These are phyloP conservation scores for Nemotelus nigrinus DNA, from an alignment of 2,888 invertebrate genomes.

Conservation along the genomic window DNA sequence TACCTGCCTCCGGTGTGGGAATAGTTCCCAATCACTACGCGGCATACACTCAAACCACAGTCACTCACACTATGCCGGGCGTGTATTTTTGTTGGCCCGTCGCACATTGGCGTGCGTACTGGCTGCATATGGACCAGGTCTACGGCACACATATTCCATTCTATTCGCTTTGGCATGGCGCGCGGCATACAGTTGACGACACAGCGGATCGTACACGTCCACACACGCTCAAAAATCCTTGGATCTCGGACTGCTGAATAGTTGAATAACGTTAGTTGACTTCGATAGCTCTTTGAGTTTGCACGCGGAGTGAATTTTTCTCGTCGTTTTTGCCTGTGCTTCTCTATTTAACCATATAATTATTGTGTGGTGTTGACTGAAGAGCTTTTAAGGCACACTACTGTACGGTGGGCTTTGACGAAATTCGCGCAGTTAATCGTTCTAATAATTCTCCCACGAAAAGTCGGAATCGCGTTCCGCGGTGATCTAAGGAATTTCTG, in stretches of 20 bases:
- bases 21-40: slow-evolving; percentile 44
- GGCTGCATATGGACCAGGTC: not conserved
- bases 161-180: slow-evolving; percentile 8
- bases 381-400: slow-evolving; percentile 14
- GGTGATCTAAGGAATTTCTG: slow-evolving; percentile 7
- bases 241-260: slow-evolving; percentile 50
- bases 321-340: slow-evolving; percentile 52
- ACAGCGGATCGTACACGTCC: slow-evolving; percentile 35
- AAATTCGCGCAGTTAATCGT: too few relatives aligned
- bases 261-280: slow-evolving; percentile 66
- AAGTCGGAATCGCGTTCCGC: slow-evolving; percentile 29
- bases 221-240: slow-evolving; percentile 51
- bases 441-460: not conserved
- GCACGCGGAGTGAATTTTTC: slow-evolving; percentile 63
- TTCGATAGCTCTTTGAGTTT: slow-evolving; percentile 66
- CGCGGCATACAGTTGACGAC: slow-evolving; percentile 28
- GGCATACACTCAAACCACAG: slow-evolving; percentile 22
- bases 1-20: slow-evolving; percentile 33
- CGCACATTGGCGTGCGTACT: slow-evolving; percentile 40
- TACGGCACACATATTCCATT: slow-evolving; percentile 1
- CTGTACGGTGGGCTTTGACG: slow-evolving; percentile 5
- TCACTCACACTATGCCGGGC: slow-evolving; percentile 33
- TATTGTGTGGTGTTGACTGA: slow-evolving; percentile 45
- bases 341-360: slow-evolving; percentile 51
- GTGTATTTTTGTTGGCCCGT: slow-evolving; percentile 23